Base-by-base conservation (phyloP, 92 coral and sea anemone species). In the Palythoa heliodiscus region DNA sequence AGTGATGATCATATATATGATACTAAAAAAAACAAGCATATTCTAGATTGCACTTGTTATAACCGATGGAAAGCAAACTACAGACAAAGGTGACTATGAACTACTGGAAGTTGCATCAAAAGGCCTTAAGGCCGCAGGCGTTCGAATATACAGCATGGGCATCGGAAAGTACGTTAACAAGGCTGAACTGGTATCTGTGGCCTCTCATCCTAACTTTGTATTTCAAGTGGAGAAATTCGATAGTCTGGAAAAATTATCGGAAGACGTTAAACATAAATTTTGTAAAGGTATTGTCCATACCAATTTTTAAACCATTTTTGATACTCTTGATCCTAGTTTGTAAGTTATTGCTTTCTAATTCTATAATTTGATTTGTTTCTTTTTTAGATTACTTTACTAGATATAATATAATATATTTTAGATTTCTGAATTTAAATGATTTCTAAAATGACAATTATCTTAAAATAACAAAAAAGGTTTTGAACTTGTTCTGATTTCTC, bases 61-160 rank as follows among this genome's bases (percentile, higher is more conserved):
- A 83, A 71, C 78, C 40, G 80, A 84, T 64, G 87, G 87, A 52
- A 54, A 53, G 48, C 87, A 84, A 47, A 84, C 87, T 1, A 73
- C 38, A 43, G 73, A 84, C 53, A 37, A 35, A 71, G 87, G 87
- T 22, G 22, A n/a, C 63, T 84, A 53, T 35, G 71, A 58, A 14
- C 70, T 71, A 25, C n/a, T 84, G 22, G 57, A 73, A 13, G 54
- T 57, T 35, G 87, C 87, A 54, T 54, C 82, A 17, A 64, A 35
- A 29, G 87, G 82, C 2, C 81, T 84, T 25, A 57, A 58, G 43
- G 78, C 78, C 16, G 80, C 78, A 20, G 87, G 82, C 55, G 87
- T 84, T 37, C 69, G 61, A 17, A 54, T 84, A 47, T 73, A 52
- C 50, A 19, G 71, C 64, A 47, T 84, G 70, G 87, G 82, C 19